Base-by-base conservation (phyloP, 2,113 vertebrate genomes). In the Piaya cayana region DNA sequence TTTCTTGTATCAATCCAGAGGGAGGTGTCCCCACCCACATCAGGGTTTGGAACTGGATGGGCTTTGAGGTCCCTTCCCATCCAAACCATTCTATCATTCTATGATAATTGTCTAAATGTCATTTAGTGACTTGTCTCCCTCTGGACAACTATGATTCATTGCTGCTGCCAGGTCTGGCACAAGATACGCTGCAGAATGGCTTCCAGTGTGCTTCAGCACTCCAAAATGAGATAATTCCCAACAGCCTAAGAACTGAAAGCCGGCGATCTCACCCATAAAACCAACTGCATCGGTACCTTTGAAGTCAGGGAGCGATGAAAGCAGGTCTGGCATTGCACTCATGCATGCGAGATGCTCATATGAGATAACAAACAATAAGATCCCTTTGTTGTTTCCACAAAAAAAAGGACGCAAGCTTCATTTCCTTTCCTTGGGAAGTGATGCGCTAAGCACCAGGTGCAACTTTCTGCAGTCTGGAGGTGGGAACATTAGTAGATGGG, bases 401-500 rank as follows among this genome's bases (percentile, higher is more conserved):
- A 29, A 25, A 25, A 29, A 78, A 39, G 86, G 86, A 74, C 7
- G 39, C 50, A 25, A 21, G 1, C 69, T 59, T 8, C 30, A 3
- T 60, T 82, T 79, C 82, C 60, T 69, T 85, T 67, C 52, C 65
- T 26, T 49, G 95, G 65, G 88, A 89, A 80, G 64, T 7, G 85
- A 64, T 58, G 86, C 36, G 1, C n/a, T 1, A 14, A 74, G 85
- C 88, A 2, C 39, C 82, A 53, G 60, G 4, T 69, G 88, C 30
- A 6, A 4, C 34, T 10, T 9, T 4, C 77, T 17, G 52, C 65
- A 7, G 14, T 0, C 71, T 13, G 72, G 34, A 9, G 10, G 5
- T 30, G 4, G 49, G 43, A 32, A 8, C 5, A 0, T 13, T 2
- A 4, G 65, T 1, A 0, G 30, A 4, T 1, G 30, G 69, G 6